Evolutionary conservation across 2,888 invertebrate species (phyloP).

Genomic region (Cheiracanthium punctorium): DNA sequence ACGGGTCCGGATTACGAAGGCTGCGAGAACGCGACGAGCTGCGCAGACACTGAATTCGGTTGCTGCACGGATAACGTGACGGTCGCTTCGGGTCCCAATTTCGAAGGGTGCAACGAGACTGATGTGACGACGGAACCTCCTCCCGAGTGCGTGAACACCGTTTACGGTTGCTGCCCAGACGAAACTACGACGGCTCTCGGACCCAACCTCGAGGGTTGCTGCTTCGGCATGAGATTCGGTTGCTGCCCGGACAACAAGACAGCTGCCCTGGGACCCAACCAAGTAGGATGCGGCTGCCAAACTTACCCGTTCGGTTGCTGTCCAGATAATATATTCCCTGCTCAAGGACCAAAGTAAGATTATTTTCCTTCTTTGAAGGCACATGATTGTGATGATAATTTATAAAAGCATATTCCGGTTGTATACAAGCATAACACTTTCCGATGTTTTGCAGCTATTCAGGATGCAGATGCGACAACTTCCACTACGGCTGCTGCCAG

Average conservation of each 20-base stretch:
- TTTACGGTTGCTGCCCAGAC: conserved; percentile 89
- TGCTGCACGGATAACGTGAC: conserved; percentile 91
- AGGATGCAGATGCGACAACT: conserved; percentile 74
- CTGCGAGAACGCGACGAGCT: conserved; percentile 57
- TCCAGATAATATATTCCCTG: conserved; percentile 80
- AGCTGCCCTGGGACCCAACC: conserved; percentile 79
- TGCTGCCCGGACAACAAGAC: conserved; percentile 84
- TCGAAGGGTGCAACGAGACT: conserved; percentile 77
- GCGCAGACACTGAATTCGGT: conserved; percentile 76
- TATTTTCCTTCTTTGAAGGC: neutral
- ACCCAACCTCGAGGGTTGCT: conserved; percentile 72
- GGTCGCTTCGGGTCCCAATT: conserved; percentile 77
- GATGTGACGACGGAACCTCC: conserved; percentile 14
- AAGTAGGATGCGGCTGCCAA: conserved; percentile 66
- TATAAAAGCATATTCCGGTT: neutral
- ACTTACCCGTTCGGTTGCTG: conserved; percentile 67
- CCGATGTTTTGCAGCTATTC: conserved; percentile 79
- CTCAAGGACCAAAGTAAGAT: conserved; percentile 84
- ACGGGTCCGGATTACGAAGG: conserved; percentile 84
- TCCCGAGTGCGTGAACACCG: conserved; percentile 71
- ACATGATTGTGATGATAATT: neutral
- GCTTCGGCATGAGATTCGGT: conserved; percentile 72
- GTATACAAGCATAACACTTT: too few species aligned
- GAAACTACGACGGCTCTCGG: conserved; percentile 78
- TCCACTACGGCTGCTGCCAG: conserved; percentile 83